Evolutionary conservation across 2,888 invertebrate species (phyloP).

Genomic region (Callosobruchus maculatus): DNA sequence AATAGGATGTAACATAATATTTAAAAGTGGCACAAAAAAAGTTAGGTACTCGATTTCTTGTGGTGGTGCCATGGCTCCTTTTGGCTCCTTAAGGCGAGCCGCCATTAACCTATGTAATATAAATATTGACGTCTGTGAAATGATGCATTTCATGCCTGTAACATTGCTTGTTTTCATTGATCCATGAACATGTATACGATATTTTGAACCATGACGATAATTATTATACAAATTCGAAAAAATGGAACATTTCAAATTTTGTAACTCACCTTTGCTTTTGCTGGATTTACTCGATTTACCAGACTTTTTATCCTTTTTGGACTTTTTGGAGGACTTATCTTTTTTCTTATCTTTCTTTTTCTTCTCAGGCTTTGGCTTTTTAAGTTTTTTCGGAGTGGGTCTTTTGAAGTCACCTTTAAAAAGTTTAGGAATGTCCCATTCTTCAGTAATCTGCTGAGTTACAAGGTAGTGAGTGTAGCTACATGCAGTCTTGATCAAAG

Average conservation of each 20-base stretch:
- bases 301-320: slow-evolving; percentile 27
- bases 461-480: slow-evolving; percentile 37
- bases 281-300: neutral
- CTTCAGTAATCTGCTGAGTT: slow-evolving; percentile 39
- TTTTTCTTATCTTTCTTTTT: slow-evolving; percentile 27
- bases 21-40: too few species aligned
- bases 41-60: too few species aligned
- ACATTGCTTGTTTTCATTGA: too few species aligned
- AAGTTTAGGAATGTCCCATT: slow-evolving; percentile 42
- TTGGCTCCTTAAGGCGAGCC: too few species aligned
- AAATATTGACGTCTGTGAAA: too few species aligned
- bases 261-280: slow-evolving; percentile 20
- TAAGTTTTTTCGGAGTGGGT: slow-evolving; percentile 30
- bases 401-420: slow-evolving; percentile 37
- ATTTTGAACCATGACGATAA: too few species aligned
- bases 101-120: too few species aligned
- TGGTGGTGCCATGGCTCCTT: too few species aligned
- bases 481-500: slow-evolving; percentile 37
- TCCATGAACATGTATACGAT: too few species aligned
- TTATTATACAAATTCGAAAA: too few species aligned
- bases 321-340: slow-evolving; percentile 7
- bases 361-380: slow-evolving; percentile 30
- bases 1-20: too few species aligned
- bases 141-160: too few species aligned
- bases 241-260: neutral